Evolutionary conservation across 2,888 invertebrate genomes (phyloP), one percentile per base, ranked within the genome.

Genomic region (Hypsopygia costalis): DNA sequence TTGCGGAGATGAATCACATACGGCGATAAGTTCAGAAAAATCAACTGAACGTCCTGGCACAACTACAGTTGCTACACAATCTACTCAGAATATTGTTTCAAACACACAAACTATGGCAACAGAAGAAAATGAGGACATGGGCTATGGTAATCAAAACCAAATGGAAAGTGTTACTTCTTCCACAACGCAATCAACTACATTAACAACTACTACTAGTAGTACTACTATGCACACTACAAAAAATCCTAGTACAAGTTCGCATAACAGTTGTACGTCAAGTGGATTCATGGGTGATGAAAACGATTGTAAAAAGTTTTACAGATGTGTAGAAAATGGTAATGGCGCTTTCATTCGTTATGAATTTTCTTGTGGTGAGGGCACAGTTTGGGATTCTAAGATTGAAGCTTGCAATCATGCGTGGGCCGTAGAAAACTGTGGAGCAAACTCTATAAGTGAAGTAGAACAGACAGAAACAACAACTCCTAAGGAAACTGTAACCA

Each of bases 271-370:
- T 25, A 25, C 3, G 32, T 41, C 37, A 25, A 91, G 90, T 67
- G 94, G 94, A 40, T 95, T 94, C 69, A 90, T 92, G 59, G 91
- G 92, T 7, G 92, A 95, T 70, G 81, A 90, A 29, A 79, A 80
- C 31, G 90, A 95, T 61, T 95, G 95, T 62, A 91, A 89, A 45
- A 94, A 92, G 67, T 95, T 95, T 80, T 94, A 94, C 65, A 90
- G 95, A 52, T 95, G 95, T 73, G 94, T 94, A 12, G 82, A 89
- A 43, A 89, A 91, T 61, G 92, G 91, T 0, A 78, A 88, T 20
- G 91, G 90, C 44, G 86, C 86, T 1, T 93, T 86, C 55, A 91
- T 79, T 34, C 92, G 91, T 73, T 93, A 93, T 65, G 92, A 94
- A 47, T 95, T 94, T 69, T 81, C 81, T 6, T 95, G 95, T 70